Evolutionary conservation across 2,113 vertebrate genomes (phyloP), one percentile per base, ranked within the genome.

Genomic region (Neolamprologus brichardi): DNA sequence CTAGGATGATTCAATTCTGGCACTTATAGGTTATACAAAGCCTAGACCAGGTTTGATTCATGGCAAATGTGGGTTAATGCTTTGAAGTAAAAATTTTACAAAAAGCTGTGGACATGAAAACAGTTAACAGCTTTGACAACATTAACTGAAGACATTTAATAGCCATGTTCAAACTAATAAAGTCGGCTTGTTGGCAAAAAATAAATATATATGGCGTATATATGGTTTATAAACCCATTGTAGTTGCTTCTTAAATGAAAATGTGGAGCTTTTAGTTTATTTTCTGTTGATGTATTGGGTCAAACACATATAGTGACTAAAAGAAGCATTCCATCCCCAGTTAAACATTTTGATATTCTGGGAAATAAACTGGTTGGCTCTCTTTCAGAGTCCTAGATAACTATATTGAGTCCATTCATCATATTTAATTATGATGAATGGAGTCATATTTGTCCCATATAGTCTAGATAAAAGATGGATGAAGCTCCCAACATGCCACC

Each of bases 81-180:
- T 20, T 72, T 13, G n/a, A 78, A 14, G 62, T 20, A 84, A 79
- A 70, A 4, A 28, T 84, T 80, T 81, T n/a, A 70, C 52, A 51
- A 10, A 23, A 23, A 14, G 14, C 52, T 13, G 70, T 14, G 34
- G 12, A 52, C 3, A 46, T 18, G 0, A 46, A 85, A 60, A 15
- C 44, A 12, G 18, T 15, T 30, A 32, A 70, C 64, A 18, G 28
- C 53, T 58, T 30, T 58, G 30, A 62, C 58, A n/a, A 12, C 1
- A 34, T 62, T 1, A 34, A 34, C 17, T 2, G 30, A 34, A 34
- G 30, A 37, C 17, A 64, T 64, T 75, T 46, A 46, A 28, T 18
- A 28, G 41, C 0, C 0, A 0, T 46, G 4, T 0, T 28, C 70
- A 46, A 75, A 49, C 9, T 18, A 75, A 28, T 28, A 44, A 25